Percentiles rank a stretch among this genome's conserved stretches.
phyloP scores from a whole-genome alignment of 2,797 vertebrate genomes.

The Centropyge bicolor region DNA sequence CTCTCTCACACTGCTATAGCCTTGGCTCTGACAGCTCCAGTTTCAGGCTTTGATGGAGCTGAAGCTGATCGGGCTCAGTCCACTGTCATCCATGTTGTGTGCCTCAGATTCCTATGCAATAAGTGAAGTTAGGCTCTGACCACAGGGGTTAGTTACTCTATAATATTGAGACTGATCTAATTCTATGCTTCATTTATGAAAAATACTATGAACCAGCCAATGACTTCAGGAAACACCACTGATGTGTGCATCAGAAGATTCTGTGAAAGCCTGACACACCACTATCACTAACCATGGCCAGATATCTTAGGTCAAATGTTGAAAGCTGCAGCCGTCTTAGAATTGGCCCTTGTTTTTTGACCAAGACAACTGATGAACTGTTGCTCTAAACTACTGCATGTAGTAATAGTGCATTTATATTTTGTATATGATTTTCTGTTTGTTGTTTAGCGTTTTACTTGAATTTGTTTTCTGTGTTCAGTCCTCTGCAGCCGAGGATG shows the following conservation, averaged over 20 bases:
- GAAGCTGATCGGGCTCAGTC: not conserved
- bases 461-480: not conserved
- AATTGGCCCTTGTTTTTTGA: not conserved
- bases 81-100: not conserved
- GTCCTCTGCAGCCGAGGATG: constrained; percentile 22
- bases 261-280: not conserved
- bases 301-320: not conserved
- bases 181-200: not conserved
- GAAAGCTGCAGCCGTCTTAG: not conserved
- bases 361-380: constrained; percentile 3
- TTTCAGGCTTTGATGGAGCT: not conserved
- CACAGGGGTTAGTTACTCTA: not conserved
- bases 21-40: not conserved
- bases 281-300: not conserved
- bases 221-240: not conserved
- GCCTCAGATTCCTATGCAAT: not conserved
- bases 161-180: not conserved
- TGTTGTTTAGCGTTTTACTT: not conserved
- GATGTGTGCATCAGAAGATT: too few species aligned
- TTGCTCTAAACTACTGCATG: not conserved
- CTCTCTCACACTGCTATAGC: not conserved
- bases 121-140: not conserved
- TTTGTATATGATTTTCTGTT: constrained; percentile 4
- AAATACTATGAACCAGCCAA: not conserved
- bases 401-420: constrained; percentile 3